Conservation (phyloP, 2,113 vertebrate species). For the Aythya baeri region DNA sequence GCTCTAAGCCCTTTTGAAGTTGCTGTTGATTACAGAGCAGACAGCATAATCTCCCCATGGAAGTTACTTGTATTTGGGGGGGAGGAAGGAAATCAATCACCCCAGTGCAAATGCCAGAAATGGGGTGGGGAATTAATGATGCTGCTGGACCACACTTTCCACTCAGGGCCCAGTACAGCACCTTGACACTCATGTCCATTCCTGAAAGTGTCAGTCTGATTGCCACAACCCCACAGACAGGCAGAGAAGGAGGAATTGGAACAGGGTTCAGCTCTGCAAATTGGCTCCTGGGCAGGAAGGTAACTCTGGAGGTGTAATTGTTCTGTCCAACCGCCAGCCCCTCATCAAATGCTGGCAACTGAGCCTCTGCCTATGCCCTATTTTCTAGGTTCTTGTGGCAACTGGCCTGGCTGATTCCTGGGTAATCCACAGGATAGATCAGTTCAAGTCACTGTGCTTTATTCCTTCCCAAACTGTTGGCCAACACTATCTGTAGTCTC, state of each 20-base stretch:
- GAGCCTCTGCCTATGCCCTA: background rate
- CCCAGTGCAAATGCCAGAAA: background rate
- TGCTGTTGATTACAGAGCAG: conserved; percentile 45
- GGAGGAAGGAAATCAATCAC: background rate
- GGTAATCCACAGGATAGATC: accelerated
- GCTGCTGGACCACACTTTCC: background rate
- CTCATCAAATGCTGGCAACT: background rate
- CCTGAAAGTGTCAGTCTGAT: background rate
- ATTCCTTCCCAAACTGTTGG: background rate
- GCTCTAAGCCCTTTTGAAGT: background rate
- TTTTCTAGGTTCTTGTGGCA: background rate
- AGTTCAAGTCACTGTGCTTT: background rate
- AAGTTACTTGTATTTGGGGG: background rate
- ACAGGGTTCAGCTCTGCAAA: background rate
- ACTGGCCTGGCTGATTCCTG: background rate
- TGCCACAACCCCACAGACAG: background rate
- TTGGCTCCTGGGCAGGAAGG: background rate
- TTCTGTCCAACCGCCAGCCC: background rate
- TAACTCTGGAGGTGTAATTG: background rate
- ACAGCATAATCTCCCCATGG: background rate
- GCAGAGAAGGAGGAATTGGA: background rate
- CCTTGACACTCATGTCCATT: background rate
- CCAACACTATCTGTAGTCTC: background rate
- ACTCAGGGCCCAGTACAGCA: too few species aligned
- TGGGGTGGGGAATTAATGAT: background rate